Base-by-base conservation (phyloP, 2,888 invertebrate species). In the Dysmachus trigonus region DNA sequence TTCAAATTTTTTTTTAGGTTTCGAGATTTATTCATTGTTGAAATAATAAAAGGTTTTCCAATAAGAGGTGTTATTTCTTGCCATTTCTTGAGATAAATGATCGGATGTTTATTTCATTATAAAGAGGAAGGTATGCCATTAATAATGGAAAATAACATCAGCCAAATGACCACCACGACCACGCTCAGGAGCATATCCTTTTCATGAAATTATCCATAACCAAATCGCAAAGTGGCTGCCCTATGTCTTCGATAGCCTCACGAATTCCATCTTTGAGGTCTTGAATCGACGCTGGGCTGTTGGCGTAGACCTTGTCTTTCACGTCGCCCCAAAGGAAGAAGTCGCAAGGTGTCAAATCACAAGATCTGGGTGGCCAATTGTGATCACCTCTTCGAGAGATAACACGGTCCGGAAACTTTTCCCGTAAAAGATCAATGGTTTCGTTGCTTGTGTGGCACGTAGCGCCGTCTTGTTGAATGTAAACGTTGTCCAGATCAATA, bases 291-390 rank as follows among this genome's bases (percentile, higher is more conserved):
- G 5, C 10, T 51, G 85, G 76, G 31, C 10, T 33, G 51, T 85
- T 77, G 74, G 85, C 85, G 33, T 76, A 85, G 85, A 77, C 86
- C 62, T 62, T n/a, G 15, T 62, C 62, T 62, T 62, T 62, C 62
- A 62, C 62, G 62, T 62, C 7, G 62, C 74, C 85, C 76, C 85
- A 85, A 41, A 85, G 62, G 18, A 85, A 77, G 53, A 77, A 85
- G 85, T 85, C 73, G 5, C 6, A 85, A 41, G 38, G 38, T 41
- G 38, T 41, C 15, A 41, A 41, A 41, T 41, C 38, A 15, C 38
- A 41, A 15, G 83, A 79, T 85, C 85, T 77, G 22, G 84, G 85
- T 15, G 86, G 86, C 71, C 86, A 82, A 86, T 86, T 86, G 71
- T 76, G 73, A 77, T 62, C 86, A 41, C 84, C 85, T 30, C 15